phyloP scores from a whole-genome alignment of 2,797 vertebrate species.

The Mormyrus hasselquistii region DNA sequence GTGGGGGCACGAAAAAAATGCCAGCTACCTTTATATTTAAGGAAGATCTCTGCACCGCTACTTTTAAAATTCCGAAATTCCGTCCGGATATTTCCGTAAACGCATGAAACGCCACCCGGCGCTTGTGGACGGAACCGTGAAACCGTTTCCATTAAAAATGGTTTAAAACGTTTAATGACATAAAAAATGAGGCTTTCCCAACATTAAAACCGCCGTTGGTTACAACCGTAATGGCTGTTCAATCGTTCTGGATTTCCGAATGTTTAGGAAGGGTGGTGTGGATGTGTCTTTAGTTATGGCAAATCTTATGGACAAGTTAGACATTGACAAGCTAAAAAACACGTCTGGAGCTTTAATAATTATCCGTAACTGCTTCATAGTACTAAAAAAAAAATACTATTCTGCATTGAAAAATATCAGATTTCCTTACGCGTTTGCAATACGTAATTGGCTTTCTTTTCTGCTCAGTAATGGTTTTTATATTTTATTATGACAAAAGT shows the following conservation, averaged over 20 bases:
- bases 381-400: too few species aligned
- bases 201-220: neutral
- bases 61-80: neutral
- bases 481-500: neutral
- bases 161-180: neutral
- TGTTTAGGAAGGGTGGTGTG: neutral
- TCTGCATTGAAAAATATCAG: neutral
- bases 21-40: conserved; percentile 35
- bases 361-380: neutral
- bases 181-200: neutral
- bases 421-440: neutral
- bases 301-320: neutral
- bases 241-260: neutral
- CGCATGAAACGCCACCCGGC: neutral
- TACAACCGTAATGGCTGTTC: neutral
- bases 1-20: conserved; percentile 14
- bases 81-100: neutral
- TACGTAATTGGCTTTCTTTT: neutral
- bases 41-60: conserved; percentile 13
- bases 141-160: neutral
- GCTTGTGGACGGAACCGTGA: neutral
- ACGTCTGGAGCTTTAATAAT: neutral
- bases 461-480: neutral
- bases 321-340: neutral
- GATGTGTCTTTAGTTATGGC: neutral